A percentile compares a stretch with the other conserved stretches of the same genome.
Conservation (phyloP, 2,113 vertebrate species). For the Craseonycteris thonglongyai region DNA sequence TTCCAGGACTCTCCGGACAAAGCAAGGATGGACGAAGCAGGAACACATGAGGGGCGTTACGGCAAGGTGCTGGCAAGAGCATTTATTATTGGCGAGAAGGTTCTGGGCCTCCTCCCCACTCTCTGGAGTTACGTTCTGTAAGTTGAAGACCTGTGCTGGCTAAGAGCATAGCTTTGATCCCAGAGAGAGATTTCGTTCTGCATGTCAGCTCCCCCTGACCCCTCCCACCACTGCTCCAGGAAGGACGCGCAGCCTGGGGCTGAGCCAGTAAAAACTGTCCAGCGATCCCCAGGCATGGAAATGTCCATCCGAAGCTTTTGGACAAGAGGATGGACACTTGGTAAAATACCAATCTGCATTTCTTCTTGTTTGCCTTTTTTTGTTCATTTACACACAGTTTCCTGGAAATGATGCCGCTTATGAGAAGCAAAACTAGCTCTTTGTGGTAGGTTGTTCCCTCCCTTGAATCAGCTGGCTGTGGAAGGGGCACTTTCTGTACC, state of each 20-base stretch:
- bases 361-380: background rate
- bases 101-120: background rate
- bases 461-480: background rate
- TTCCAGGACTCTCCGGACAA: no score
- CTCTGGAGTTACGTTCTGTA: conserved; percentile 13
- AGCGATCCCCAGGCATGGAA: background rate
- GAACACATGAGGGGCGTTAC: background rate
- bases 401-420: background rate
- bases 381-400: background rate
- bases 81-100: background rate
- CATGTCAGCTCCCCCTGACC: background rate
- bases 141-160: background rate
- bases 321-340: background rate
- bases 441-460: background rate
- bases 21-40: no score
- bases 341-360: background rate
- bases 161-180: background rate
- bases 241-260: background rate
- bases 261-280: background rate
- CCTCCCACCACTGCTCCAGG: background rate
- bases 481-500: background rate
- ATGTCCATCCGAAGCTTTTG: background rate
- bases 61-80: background rate
- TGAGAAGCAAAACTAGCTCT: background rate
- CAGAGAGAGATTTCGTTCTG: background rate